phyloP scores from a whole-genome alignment of 1,140 invertebrate genomes.

The Hypothenemus hampei region DNA sequence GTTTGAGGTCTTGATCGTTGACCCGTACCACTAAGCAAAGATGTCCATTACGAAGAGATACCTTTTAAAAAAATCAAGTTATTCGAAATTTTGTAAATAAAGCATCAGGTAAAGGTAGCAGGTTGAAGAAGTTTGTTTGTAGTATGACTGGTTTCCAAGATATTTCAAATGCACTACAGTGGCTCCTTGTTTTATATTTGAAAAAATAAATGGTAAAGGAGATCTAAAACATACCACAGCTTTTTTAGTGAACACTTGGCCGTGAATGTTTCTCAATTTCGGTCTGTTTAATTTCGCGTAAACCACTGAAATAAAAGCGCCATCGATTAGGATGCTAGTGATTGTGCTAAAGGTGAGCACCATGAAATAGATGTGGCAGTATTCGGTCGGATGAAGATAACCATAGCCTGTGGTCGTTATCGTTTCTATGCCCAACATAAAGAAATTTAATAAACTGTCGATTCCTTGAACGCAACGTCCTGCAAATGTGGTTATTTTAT shows the following conservation, averaged over 20 bases:
- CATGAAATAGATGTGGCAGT: constrained; percentile 26
- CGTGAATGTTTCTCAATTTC: constrained; percentile 42
- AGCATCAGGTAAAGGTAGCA: too few species aligned
- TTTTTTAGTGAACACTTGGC: constrained; percentile 55
- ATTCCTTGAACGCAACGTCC: constrained; percentile 24
- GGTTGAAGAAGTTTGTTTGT: not conserved
- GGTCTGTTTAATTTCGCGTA: constrained; percentile 53
- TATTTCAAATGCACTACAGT: too few species aligned
- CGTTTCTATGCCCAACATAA: constrained; percentile 34
- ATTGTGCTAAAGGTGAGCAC: constrained; percentile 30
- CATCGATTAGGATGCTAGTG: constrained; percentile 31
- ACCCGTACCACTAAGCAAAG: constrained; percentile 56
- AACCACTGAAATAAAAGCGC: constrained; percentile 40
- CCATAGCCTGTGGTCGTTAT: constrained; percentile 34
- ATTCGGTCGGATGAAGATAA: constrained; percentile 31
- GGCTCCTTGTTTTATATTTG: too few species aligned
- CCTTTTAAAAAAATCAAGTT: too few species aligned
- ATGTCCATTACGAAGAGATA: constrained; percentile 53
- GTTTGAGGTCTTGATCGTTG: constrained; percentile 53
- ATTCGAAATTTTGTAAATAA: too few species aligned
- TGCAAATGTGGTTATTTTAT: not conserved
- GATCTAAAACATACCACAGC: constrained; percentile 53
- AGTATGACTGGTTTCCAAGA: too few species aligned
- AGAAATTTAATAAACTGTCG: constrained; percentile 24
- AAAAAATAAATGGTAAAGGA: too few species aligned